These are phyloP conservation scores for Motacilla tschutschensis DNA, from an alignment of 2,113 vertebrate species.

Conservation along the genomic window DNA sequence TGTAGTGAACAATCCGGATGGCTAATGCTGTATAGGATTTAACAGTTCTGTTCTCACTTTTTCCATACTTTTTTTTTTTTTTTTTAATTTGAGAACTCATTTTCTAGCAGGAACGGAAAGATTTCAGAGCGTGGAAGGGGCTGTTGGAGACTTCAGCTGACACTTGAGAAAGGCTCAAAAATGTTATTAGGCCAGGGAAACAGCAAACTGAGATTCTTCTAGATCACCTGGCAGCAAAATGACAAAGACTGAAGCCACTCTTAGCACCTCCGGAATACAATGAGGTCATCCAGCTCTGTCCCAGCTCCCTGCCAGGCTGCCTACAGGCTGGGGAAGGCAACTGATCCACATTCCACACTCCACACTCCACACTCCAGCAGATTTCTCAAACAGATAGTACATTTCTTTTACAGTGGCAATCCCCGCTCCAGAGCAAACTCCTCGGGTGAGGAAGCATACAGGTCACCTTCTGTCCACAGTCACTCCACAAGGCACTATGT, in stretches of 20 bases:
- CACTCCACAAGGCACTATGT: background rate
- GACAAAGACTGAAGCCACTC: background rate
- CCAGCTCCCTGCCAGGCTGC: background rate
- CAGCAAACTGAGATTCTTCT: background rate
- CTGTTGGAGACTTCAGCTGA: background rate
- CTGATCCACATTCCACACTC: background rate
- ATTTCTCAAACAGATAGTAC: background rate
- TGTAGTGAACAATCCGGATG: background rate
- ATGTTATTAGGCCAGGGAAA: background rate
- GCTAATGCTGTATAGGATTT: background rate
- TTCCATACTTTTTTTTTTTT: background rate
- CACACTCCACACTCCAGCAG: background rate
- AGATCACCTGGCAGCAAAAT: background rate
- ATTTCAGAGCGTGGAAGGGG: background rate
- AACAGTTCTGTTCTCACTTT: background rate
- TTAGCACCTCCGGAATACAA: background rate
- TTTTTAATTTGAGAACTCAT: background rate
- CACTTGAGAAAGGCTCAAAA: background rate
- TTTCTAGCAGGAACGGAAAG: background rate
- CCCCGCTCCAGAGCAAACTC: background rate
- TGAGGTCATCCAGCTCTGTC: background rate
- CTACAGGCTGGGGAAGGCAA: background rate
- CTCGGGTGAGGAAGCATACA: fast-evolving
- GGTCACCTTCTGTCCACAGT: background rate
- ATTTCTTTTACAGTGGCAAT: background rate